Conservation (phyloP, 2,888 invertebrate species). For the Acanthosepion pharaonis region DNA sequence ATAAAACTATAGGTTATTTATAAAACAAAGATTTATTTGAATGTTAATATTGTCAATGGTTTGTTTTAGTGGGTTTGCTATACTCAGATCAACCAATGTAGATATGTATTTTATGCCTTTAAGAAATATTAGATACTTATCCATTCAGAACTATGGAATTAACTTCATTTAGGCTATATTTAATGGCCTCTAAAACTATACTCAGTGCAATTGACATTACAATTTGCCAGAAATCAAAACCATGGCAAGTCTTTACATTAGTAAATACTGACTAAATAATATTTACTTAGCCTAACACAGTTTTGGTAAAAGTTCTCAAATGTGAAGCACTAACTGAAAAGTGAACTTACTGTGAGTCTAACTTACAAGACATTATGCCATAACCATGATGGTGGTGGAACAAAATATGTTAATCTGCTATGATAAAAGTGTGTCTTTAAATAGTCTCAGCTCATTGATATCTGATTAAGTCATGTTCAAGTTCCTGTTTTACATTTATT, state of each 20-base stretch:
- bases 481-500: neutral
- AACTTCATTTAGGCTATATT: neutral
- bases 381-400: neutral
- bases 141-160: neutral
- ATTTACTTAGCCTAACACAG: neutral
- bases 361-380: neutral
- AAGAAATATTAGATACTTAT: no score
- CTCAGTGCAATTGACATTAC: no score
- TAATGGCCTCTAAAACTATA: no score
- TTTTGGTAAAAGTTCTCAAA: neutral
- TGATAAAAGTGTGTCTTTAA: neutral
- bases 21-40: neutral
- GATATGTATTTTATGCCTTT: no score
- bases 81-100: no score
- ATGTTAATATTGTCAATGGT: no score
- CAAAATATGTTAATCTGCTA: neutral
- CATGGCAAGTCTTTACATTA: neutral
- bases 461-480: neutral
- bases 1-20: neutral
- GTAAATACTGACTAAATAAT: neutral
- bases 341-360: neutral
- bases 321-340: no score
- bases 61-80: no score
- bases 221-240: no score
- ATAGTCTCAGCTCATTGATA: neutral